phyloP scores from a whole-genome alignment of 2,888 invertebrate genomes.

The Spicauda simplicius region DNA sequence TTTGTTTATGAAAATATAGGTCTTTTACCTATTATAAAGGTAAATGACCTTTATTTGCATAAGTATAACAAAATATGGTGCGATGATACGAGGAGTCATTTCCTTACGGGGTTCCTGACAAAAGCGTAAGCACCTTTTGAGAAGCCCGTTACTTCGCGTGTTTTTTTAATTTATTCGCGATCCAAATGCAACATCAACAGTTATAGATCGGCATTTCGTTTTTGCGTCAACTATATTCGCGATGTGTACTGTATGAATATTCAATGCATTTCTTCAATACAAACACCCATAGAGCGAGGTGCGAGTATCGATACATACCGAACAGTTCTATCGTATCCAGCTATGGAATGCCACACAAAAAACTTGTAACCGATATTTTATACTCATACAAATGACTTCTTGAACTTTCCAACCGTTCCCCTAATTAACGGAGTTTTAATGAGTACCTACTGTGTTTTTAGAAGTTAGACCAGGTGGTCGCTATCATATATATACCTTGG shows the following conservation, averaged over 20 bases:
- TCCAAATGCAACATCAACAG: slow-evolving; percentile 27
- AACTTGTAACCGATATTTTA: slow-evolving; percentile 10
- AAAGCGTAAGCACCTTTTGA: slow-evolving; percentile 18
- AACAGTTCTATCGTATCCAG: background rate
- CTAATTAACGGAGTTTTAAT: slow-evolving; percentile 23
- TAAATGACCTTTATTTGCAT: too few relatives aligned
- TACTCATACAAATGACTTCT: slow-evolving; percentile 6
- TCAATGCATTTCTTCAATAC: slow-evolving; percentile 14
- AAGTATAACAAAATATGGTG: background rate
- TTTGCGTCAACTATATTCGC: slow-evolving; percentile 23
- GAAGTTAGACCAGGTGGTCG: slow-evolving; percentile 1
- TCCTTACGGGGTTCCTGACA: slow-evolving; percentile 8
- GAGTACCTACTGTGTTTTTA: slow-evolving; percentile 2
- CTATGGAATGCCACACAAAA: slow-evolving; percentile 19
- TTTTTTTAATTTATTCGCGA: slow-evolving; percentile 26
- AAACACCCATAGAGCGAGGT: slow-evolving; percentile 3
- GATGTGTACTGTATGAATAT: slow-evolving; percentile 25
- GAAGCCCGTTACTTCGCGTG: slow-evolving; percentile 7
- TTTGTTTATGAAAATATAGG: too few relatives aligned
- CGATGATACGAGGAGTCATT: background rate
- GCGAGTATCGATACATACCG: slow-evolving; percentile 14
- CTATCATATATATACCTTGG: slow-evolving; percentile 5
- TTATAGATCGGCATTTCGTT: slow-evolving; percentile 30
- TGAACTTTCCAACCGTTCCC: slow-evolving; percentile 14
- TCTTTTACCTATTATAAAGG: too few relatives aligned